phyloP scores from a whole-genome alignment of 2,888 invertebrate genomes.

The Euclidia mi region DNA sequence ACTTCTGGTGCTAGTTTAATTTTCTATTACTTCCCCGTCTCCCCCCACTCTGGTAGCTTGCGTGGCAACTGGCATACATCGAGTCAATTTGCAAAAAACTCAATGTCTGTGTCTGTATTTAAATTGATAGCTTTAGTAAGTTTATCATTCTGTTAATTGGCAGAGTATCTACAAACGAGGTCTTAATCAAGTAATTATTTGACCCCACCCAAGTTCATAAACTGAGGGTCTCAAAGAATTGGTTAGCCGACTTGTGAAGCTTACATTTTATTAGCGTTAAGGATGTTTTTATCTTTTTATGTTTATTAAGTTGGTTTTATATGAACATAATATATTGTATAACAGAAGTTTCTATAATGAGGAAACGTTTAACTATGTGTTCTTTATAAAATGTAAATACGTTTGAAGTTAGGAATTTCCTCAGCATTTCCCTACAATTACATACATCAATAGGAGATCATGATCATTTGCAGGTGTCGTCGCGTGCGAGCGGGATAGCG shows the following conservation, averaged over 20 bases:
- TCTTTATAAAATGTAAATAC: no score
- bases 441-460: constrained; percentile 25
- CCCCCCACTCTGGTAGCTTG: constrained; percentile 19
- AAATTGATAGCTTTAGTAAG: neutral
- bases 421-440: constrained; percentile 14
- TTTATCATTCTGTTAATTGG: constrained; percentile 16
- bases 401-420: neutral
- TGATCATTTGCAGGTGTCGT: constrained; percentile 47
- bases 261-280: no score
- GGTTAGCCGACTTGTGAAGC: neutral
- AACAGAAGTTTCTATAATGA: no score
- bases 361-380: no score
- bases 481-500: constrained; percentile 37
- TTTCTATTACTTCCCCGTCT: constrained; percentile 24
- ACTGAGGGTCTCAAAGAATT: constrained; percentile 17
- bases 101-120: constrained; percentile 4
- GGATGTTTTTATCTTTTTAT: neutral
- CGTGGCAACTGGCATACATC: constrained; percentile 28
- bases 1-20: constrained; percentile 15
- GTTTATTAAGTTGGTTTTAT: no score
- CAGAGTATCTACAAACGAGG: constrained; percentile 10
- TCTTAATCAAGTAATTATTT: constrained; percentile 22
- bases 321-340: no score
- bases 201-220: constrained; percentile 47
- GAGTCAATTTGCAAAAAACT: constrained; percentile 15